These are phyloP conservation scores for Melieria picta DNA, from an alignment of 2,888 invertebrate species.

Conservation along the genomic window DNA sequence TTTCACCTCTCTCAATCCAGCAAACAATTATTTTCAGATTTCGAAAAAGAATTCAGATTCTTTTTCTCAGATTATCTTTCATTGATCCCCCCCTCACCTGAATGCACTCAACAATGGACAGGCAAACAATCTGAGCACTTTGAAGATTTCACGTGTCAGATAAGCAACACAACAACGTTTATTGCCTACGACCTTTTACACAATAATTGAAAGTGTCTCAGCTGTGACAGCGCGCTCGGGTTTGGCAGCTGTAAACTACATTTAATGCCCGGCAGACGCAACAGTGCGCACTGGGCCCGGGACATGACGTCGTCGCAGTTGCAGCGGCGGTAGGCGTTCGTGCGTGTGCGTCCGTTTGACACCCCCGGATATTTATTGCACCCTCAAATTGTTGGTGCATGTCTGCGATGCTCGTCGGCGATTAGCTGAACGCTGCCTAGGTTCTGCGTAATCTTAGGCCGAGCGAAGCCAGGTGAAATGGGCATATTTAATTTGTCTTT, in stretches of 20 bases:
- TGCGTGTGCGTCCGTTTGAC: conserved; percentile 21
- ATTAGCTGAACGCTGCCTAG: conserved; percentile 23
- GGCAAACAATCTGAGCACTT: too few species aligned
- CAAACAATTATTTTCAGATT: too few species aligned
- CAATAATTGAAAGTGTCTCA: conserved; percentile 29
- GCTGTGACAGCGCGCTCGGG: conserved; percentile 4
- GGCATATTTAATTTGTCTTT: conserved; percentile 43
- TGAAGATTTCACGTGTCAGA: too few species aligned
- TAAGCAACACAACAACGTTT: too few species aligned
- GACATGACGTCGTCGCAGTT: neutral
- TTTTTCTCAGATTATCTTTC: too few species aligned
- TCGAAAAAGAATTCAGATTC: too few species aligned
- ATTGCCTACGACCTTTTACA: neutral
- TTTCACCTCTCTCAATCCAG: too few species aligned
- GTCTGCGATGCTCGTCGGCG: conserved; percentile 23
- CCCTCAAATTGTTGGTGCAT: conserved; percentile 28
- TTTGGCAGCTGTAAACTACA: conserved; percentile 32
- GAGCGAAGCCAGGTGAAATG: neutral
- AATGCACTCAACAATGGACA: too few species aligned
- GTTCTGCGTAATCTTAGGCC: neutral
- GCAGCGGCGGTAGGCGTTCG: conserved; percentile 17
- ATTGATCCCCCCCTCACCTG: too few species aligned
- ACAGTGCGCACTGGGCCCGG: too few species aligned
- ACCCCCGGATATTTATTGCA: conserved; percentile 28
- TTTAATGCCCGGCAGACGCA: conserved; percentile 22